Conservation (phyloP, 2,797 vertebrate genomes). For the Catamblyrhynchus diadema region DNA sequence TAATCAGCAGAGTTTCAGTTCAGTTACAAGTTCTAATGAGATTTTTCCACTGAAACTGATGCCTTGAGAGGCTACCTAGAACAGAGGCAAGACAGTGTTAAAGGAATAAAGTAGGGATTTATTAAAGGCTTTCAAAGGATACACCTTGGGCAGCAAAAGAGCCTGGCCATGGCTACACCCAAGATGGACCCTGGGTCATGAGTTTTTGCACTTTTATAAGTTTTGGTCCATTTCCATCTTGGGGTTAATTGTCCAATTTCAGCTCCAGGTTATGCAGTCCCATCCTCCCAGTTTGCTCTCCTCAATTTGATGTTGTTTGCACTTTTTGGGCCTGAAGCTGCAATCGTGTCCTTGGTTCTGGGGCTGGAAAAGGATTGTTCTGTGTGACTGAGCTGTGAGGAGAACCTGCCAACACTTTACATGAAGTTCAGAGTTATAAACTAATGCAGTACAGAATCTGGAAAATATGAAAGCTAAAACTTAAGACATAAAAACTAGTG, state of each 20-base stretch:
- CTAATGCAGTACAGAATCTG: background rate
- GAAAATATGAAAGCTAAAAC: background rate
- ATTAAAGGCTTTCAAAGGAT: background rate
- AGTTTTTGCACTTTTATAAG: background rate
- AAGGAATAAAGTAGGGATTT: background rate
- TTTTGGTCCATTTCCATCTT: background rate
- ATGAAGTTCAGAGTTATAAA: background rate
- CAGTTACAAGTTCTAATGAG: background rate
- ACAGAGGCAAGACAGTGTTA: background rate
- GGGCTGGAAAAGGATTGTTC: background rate
- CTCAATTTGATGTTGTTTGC: accelerated
- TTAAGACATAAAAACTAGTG: background rate
- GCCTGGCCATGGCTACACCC: accelerated
- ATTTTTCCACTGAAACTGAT: background rate
- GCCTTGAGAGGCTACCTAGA: background rate
- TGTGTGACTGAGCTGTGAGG: no score
- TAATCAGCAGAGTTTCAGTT: background rate
- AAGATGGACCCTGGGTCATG: background rate
- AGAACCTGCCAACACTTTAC: no score
- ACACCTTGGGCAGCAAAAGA: background rate
- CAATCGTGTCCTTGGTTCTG: accelerated
- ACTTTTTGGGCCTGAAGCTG: background rate
- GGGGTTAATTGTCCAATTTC: background rate
- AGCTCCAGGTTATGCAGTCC: background rate
- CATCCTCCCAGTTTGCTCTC: background rate